A percentile compares a stretch with the other conserved stretches of the same genome.
Conservation (phyloP, 92 coral and sea anemone species). For the Porites rus region DNA sequence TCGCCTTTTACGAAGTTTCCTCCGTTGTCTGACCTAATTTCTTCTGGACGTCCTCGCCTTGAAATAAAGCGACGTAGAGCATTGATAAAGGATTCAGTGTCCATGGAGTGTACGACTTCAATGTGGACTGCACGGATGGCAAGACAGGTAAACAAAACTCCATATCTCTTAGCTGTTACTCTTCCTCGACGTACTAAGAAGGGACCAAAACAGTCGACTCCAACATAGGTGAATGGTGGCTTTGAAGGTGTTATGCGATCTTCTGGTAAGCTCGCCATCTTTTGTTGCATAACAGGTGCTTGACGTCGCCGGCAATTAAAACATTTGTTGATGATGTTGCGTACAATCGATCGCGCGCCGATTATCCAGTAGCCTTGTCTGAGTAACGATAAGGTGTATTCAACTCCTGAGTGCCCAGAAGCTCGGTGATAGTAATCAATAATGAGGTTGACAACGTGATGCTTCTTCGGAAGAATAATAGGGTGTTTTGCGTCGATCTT, state of each 20-base stretch:
- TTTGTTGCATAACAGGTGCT: conserved; percentile 44
- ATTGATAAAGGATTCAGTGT: too few relatives aligned
- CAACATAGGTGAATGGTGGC: conserved; percentile 62
- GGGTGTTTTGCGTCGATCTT: conserved; percentile 23
- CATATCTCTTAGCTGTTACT: conserved; percentile 49
- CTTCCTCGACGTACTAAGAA: conserved; percentile 44
- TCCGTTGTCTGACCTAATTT: too few relatives aligned
- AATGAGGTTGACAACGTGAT: conserved; percentile 25
- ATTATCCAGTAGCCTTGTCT: conserved; percentile 39
- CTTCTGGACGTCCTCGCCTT: too few relatives aligned
- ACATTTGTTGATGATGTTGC: conserved; percentile 7
- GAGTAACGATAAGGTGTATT: conserved; percentile 25
- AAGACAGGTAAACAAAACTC: too few relatives aligned
- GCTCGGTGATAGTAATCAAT: conserved; percentile 27
- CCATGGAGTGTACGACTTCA: too few relatives aligned
- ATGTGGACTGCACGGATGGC: too few relatives aligned
- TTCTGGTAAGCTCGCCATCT: conserved; percentile 63
- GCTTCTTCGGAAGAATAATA: conserved; percentile 27
- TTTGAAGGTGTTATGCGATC: conserved; percentile 54
- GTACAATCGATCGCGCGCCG: conserved; percentile 7
- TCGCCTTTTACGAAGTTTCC: too few relatives aligned
- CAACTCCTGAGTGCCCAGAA: conserved; percentile 43
- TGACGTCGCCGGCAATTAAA: conserved; percentile 55
- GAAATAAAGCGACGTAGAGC: too few relatives aligned
- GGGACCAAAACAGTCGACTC: conserved; percentile 67